Conservation (phyloP, 64 coral and sea anemone species). For the Cladopsammia gracilis region DNA sequence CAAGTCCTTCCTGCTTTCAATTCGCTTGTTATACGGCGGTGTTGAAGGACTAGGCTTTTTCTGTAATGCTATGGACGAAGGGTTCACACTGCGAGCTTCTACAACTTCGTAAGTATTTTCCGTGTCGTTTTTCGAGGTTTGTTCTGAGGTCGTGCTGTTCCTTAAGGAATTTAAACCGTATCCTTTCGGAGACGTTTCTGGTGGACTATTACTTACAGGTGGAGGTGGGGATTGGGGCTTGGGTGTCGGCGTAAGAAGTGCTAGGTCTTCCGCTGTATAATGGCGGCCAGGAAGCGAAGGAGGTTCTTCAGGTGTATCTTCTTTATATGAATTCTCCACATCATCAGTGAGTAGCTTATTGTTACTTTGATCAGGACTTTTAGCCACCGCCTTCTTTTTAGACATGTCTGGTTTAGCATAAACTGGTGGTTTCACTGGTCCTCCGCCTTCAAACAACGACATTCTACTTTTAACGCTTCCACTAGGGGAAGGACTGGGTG, state of each 20-base stretch:
- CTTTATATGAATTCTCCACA: background rate
- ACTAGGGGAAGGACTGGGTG: background rate
- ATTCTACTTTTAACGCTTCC: slow-evolving; percentile 29
- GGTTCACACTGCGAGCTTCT: slow-evolving; percentile 3
- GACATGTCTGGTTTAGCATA: slow-evolving; percentile 70
- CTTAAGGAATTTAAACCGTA: background rate
- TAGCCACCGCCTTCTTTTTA: background rate
- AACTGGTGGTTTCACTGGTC: background rate
- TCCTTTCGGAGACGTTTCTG: background rate
- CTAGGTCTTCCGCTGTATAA: slow-evolving; percentile 40
- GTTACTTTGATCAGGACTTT: background rate
- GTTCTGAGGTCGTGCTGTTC: background rate
- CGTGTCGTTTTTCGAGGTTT: background rate
- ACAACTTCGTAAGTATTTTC: slow-evolving; percentile 11
- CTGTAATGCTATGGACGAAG: background rate
- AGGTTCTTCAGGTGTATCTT: background rate
- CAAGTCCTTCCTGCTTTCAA: slow-evolving; percentile 3
- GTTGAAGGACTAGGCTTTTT: background rate
- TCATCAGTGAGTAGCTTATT: background rate
- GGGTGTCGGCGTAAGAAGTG: background rate
- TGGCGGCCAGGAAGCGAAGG: background rate
- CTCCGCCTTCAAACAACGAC: slow-evolving; percentile 52
- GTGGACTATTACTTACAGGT: background rate
- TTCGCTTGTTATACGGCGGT: background rate
- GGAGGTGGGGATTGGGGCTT: slow-evolving; percentile 5